Conservation (phyloP, 1,140 invertebrate species). For the Aricia agestis region DNA sequence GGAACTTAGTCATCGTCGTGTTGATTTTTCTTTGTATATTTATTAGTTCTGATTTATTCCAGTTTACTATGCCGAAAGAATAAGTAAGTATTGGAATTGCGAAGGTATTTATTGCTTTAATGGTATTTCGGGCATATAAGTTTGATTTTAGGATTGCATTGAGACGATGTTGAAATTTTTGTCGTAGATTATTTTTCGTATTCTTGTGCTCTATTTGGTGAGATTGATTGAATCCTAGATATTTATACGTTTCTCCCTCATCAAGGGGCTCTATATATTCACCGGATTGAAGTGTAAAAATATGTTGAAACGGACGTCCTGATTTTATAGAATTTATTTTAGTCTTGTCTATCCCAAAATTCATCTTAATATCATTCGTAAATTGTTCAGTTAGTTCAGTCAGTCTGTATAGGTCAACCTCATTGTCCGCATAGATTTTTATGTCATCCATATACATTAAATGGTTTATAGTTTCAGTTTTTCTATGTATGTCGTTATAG, state of each 20-base stretch:
- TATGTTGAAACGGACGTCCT: neutral
- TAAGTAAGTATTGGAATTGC: no score
- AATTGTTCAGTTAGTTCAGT: no score
- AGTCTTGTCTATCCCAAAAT: slow-evolving; percentile 11
- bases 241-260: slow-evolving; percentile 7
- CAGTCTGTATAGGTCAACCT: slow-evolving; percentile 12
- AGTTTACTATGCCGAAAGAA: no score
- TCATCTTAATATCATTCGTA: slow-evolving; percentile 25
- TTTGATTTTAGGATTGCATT: neutral
- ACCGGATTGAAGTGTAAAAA: no score
- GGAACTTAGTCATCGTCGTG: no score
- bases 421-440: slow-evolving; percentile 19
- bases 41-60: no score
- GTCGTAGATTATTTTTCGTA: neutral
- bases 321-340: neutral
- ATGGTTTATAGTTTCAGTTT: slow-evolving; percentile 17
- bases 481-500: neutral
- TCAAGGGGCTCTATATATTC: slow-evolving; percentile 2
- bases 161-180: neutral
- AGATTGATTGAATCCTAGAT: slow-evolving; percentile 5
- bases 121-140: neutral
- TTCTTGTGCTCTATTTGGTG: neutral
- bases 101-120: neutral
- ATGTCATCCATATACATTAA: slow-evolving; percentile 27
- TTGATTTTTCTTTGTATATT: no score